Base-by-base conservation (phyloP, 2,797 vertebrate species). In the Astyanax mexicanus region DNA sequence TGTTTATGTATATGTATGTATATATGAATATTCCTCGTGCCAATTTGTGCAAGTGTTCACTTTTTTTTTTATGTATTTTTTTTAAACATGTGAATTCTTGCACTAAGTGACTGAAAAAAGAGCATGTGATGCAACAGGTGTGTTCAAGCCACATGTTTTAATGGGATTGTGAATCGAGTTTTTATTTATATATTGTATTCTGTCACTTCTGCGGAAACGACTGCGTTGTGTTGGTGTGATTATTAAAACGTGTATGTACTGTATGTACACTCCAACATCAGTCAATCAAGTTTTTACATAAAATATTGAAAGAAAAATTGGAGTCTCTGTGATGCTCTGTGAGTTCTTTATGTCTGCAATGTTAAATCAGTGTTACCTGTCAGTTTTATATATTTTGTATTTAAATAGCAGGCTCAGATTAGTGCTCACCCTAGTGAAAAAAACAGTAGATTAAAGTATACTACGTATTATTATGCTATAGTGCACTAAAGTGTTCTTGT, bases 41-140 rank as follows among this genome's bases (percentile, higher is more conserved):
- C 95, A 94, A 93, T 87, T 86, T 86, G 84, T 87, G 81, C 84
- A 86, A 88, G 79, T 87, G 88, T 90, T 92, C 84, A 85, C 80
- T 19, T 68, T 37, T n/a, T 49, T 69, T 75, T 66, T 57, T 54
- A 49, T 80, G 76, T 57, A 7, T 79, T 84, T 87, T 52, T n/a
- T 85, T 76, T 29, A 44, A 71, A 62, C 69, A 62, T 83, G 81
- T 83, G 81, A 79, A 86, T 78, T 84, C 72, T 86, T 87, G 78
- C 81, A 88, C 81, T 83, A 25, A 74, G 58, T 80, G 78, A 86
- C 81, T 69, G 83, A n/a, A 32, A 84, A 32, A 67, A 85, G 80
- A 82, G 82, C 79, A 85, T 73, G 69, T 81, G 67, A 82, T 83
- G 72, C 86, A 69, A 77, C 74, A 42, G 69, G 79, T 80, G 60